A percentile compares a stretch with the other conserved stretches of the same genome.
phyloP scores from a whole-genome alignment of 2,888 invertebrate genomes.

The Dynastes tityus region DNA sequence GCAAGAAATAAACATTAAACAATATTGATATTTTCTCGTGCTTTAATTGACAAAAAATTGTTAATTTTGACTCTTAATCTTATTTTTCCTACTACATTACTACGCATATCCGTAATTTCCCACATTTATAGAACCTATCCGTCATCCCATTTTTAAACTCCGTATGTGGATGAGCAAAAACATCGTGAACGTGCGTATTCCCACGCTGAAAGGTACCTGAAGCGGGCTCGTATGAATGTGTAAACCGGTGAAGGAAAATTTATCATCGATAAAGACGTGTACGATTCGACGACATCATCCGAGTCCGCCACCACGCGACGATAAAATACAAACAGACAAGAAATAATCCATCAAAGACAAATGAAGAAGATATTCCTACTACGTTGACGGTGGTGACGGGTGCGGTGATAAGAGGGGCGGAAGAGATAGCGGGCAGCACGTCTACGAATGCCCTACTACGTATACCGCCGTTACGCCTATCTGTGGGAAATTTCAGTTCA shows the following conservation, averaged over 20 bases:
- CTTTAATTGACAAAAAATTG: too few relatives aligned
- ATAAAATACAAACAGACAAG: slow-evolving; percentile 49
- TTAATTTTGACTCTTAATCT: too few relatives aligned
- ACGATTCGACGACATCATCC: slow-evolving; percentile 31
- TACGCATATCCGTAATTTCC: too few relatives aligned
- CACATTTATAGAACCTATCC: too few relatives aligned
- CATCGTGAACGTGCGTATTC: background rate
- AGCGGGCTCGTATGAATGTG: background rate
- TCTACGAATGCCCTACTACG: background rate
- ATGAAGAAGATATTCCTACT: slow-evolving; percentile 59
- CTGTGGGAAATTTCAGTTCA: slow-evolving; percentile 58
- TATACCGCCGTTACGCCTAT: slow-evolving; percentile 30
- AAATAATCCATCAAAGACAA: slow-evolving; percentile 60
- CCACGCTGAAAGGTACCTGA: slow-evolving; percentile 14
- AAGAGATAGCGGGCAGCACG: slow-evolving; percentile 30
- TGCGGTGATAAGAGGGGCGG: background rate
- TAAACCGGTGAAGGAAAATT: background rate
- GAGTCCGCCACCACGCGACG: slow-evolving; percentile 13
- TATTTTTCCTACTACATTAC: too few relatives aligned
- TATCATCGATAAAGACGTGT: slow-evolving; percentile 42
- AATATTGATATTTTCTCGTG: too few relatives aligned
- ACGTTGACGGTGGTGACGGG: slow-evolving; percentile 17
- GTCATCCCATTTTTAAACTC: too few relatives aligned
- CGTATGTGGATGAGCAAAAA: too few relatives aligned
- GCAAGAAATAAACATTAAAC: too few relatives aligned